These are phyloP conservation scores for Diachrysia chrysitis DNA, from an alignment of 2,888 invertebrate genomes.

Conservation along the genomic window DNA sequence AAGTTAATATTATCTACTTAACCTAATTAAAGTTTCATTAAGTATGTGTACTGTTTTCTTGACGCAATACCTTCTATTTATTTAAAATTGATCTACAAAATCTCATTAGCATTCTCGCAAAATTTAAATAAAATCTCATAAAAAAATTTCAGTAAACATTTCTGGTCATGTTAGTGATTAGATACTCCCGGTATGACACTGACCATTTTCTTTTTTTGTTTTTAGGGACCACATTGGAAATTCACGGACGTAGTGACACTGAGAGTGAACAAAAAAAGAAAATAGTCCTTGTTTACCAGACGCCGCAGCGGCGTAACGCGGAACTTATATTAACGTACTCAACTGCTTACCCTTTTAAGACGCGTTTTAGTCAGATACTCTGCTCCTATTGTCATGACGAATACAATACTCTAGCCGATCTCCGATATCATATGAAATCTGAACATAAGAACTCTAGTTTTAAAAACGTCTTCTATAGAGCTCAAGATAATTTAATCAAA, in stretches of 20 bases:
- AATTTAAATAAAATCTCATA: neutral
- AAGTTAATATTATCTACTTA: neutral
- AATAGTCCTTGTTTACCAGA: constrained; percentile 84
- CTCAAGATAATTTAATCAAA: constrained; percentile 82
- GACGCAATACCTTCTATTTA: neutral
- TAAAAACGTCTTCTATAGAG: constrained; percentile 82
- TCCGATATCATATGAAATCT: constrained; percentile 78
- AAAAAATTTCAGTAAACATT: neutral
- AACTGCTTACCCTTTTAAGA: constrained; percentile 84
- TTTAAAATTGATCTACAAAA: neutral
- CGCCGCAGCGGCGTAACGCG: constrained; percentile 83
- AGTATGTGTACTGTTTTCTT: neutral
- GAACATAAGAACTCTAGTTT: constrained; percentile 78
- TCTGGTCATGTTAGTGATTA: constrained; percentile 48
- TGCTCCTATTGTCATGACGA: constrained; percentile 83
- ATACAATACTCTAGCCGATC: constrained; percentile 71
- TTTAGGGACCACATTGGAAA: constrained; percentile 86
- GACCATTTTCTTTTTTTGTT: constrained; percentile 85
- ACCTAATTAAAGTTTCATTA: neutral
- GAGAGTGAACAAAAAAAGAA: constrained; percentile 80
- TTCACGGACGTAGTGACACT: constrained; percentile 79
- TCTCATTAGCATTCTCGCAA: no score
- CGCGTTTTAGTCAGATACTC: constrained; percentile 81
- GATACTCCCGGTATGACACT: constrained; percentile 71
- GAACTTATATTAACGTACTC: constrained; percentile 82